phyloP scores from a whole-genome alignment of 2,797 vertebrate species.

The Propithecus perrieri region DNA sequence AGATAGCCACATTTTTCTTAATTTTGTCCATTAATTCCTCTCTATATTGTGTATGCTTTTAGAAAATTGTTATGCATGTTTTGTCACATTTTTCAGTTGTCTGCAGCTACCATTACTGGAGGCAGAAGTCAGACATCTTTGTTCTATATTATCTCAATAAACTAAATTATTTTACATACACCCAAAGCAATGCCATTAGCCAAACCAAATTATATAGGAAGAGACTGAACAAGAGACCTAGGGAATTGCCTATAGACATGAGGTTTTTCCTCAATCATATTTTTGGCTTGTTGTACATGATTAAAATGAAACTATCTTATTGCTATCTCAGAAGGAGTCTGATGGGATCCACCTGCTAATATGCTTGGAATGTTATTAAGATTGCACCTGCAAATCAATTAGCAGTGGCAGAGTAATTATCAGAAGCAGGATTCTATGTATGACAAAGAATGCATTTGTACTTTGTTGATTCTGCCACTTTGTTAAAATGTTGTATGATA shows the following conservation, averaged over 20 bases:
- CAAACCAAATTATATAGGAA: neutral
- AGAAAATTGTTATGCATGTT: neutral
- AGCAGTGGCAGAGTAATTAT: neutral
- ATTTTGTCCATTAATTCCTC: neutral
- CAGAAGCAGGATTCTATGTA: neutral
- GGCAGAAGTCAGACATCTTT: neutral
- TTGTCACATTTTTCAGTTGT: neutral
- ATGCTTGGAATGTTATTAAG: slow-evolving; percentile 45
- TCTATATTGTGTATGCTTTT: neutral
- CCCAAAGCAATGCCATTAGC: neutral
- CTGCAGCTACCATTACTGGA: neutral
- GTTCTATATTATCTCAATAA: neutral
- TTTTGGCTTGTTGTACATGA: slow-evolving; percentile 44
- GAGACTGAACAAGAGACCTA: neutral
- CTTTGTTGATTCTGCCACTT: slow-evolving; percentile 15
- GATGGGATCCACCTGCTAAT: slow-evolving; percentile 28
- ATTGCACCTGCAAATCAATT: slow-evolving; percentile 64
- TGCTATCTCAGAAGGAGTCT: slow-evolving; percentile 21
- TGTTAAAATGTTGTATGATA: neutral
- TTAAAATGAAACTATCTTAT: slow-evolving; percentile 56
- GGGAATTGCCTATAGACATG: slow-evolving; percentile 10
- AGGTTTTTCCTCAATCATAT: slow-evolving; percentile 46
- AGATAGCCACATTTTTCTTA: neutral
- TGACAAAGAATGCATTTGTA: neutral
- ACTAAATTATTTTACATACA: neutral